Evolutionary conservation across 2,113 vertebrate species (phyloP).

Genomic region (Thryonomys swinderianus): DNA sequence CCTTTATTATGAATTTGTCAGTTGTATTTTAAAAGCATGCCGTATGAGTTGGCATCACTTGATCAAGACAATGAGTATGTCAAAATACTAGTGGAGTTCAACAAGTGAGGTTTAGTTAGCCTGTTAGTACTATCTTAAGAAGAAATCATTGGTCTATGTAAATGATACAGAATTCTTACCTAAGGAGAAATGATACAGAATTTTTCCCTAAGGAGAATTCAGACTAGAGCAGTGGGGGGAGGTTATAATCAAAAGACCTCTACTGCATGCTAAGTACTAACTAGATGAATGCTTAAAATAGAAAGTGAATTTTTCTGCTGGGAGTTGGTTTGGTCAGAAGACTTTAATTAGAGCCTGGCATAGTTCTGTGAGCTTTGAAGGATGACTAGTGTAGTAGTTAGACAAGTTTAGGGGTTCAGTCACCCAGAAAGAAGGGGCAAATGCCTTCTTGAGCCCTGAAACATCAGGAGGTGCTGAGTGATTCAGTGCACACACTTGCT

Average conservation of each 20-base stretch:
- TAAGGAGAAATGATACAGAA: background rate
- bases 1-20: constrained; percentile 4
- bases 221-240: background rate
- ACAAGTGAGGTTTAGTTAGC: background rate
- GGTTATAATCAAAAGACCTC: background rate
- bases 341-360: background rate
- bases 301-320: background rate
- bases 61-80: constrained; percentile 51
- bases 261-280: background rate
- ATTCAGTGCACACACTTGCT: background rate
- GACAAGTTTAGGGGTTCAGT: background rate
- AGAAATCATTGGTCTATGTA: too few relatives aligned
- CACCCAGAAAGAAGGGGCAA: background rate
- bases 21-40: constrained; percentile 26
- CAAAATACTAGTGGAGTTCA: constrained; percentile 5
- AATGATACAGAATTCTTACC: background rate
- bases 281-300: background rate
- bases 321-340: background rate
- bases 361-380: background rate
- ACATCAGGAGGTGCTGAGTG: background rate
- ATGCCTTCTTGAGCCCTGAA: background rate
- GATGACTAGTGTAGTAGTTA: background rate
- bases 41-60: background rate
- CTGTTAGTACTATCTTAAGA: background rate
- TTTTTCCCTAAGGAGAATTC: background rate